These are phyloP conservation scores for Porphyrio hochstetteri DNA, from an alignment of 2,113 vertebrate species.

Conservation along the genomic window DNA sequence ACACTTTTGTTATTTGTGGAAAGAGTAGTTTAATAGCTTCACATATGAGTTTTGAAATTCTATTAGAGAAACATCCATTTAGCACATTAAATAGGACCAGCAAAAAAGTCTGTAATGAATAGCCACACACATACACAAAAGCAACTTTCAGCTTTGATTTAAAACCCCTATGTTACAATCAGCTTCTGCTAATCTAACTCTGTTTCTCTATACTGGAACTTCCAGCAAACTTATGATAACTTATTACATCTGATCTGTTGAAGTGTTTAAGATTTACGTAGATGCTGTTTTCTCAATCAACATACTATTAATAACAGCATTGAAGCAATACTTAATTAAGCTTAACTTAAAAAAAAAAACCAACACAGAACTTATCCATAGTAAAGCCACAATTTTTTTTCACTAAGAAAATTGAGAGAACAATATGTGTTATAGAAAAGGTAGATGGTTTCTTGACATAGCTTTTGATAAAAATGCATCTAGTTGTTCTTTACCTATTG, in stretches of 20 bases:
- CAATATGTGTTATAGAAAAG: background rate
- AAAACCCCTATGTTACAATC: background rate
- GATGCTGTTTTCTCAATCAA: background rate
- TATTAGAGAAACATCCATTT: background rate
- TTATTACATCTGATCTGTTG: background rate
- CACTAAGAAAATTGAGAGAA: background rate
- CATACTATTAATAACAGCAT: background rate
- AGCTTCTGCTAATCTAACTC: background rate
- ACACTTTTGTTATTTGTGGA: background rate
- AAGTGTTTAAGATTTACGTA: constrained; percentile 1
- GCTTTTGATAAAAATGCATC: background rate
- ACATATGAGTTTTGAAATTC: background rate
- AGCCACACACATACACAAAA: background rate
- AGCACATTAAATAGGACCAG: background rate
- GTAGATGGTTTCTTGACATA: background rate
- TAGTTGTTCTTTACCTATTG: background rate
- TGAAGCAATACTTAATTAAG: background rate
- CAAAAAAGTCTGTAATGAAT: background rate
- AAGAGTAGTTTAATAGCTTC: background rate
- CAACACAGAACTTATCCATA: background rate
- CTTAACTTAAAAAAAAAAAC: background rate
- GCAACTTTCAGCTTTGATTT: background rate
- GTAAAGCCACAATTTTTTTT: background rate
- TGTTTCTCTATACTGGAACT: background rate
- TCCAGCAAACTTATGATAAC: background rate